Percentiles rank a stretch among this genome's conserved stretches.
Conservation (phyloP, 2,888 invertebrate species). For the Bembecia ichneumoniformis region DNA sequence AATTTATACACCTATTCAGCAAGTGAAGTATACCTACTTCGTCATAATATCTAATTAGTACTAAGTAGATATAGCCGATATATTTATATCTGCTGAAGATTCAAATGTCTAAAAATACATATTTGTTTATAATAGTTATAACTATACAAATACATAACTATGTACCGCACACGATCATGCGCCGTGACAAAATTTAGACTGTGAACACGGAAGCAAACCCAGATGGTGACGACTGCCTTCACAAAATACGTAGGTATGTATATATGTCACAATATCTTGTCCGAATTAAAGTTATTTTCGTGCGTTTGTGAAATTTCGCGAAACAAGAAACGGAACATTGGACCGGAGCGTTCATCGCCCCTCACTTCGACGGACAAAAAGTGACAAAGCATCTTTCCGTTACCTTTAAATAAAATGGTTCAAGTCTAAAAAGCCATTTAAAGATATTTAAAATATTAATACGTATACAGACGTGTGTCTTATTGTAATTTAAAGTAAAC, state of each 20-base stretch:
- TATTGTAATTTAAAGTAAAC: no score
- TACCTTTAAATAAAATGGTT: neutral
- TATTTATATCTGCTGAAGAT: neutral
- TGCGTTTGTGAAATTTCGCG: conserved; percentile 25
- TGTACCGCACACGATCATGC: conserved; percentile 4
- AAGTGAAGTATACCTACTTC: no score
- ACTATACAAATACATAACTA: no score
- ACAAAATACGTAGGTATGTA: neutral
- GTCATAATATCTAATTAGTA: no score
- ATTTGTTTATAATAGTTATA: no score
- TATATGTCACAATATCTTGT: conserved; percentile 7
- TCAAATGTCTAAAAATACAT: neutral
- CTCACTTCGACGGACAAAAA: neutral
- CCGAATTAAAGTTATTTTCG: conserved; percentile 36
- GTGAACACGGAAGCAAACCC: conserved; percentile 18
- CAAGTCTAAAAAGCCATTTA: no score
- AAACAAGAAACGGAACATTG: conserved; percentile 23
- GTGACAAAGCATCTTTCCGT: neutral
- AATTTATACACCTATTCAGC: no score
- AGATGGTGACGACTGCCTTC: conserved; percentile 9
- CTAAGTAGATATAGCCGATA: no score
- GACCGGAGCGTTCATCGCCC: conserved; percentile 29
- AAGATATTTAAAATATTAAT: no score
- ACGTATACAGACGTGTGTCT: no score
- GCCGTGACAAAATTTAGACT: conserved; percentile 13